A percentile compares a stretch with the other conserved stretches of the same genome.
These are phyloP conservation scores for Pempheris klunzingeri DNA, from an alignment of 2,797 vertebrate species.

Conservation along the genomic window DNA sequence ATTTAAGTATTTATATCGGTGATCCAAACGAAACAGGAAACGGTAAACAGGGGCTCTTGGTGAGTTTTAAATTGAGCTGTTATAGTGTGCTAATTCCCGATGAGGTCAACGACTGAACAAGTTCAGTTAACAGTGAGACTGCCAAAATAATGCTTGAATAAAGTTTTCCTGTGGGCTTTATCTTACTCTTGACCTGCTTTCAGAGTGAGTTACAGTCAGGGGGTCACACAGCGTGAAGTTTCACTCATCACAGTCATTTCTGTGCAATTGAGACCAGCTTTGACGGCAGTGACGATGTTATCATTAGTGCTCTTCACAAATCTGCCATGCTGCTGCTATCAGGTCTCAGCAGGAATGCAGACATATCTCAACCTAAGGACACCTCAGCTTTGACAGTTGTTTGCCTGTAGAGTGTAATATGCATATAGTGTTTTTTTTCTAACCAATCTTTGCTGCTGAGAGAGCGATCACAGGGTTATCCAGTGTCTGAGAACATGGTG, in stretches of 20 bases:
- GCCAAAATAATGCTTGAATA: constrained; percentile 12
- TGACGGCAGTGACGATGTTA: constrained; percentile 37
- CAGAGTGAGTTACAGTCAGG: constrained; percentile 22
- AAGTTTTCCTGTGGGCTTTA: constrained; percentile 12
- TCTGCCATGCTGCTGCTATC: constrained; percentile 15
- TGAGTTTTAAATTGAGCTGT: constrained; percentile 29
- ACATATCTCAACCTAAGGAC: not conserved
- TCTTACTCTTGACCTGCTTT: constrained; percentile 26
- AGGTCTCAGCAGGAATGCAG: constrained; percentile 22
- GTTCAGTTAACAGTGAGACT: not conserved
- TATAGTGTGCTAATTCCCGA: constrained; percentile 30
- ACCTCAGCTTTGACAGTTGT: constrained; percentile 11
- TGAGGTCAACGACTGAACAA: not conserved
- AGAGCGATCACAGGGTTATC: not conserved
- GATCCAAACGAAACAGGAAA: constrained; percentile 15
- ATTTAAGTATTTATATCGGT: constrained; percentile 33
- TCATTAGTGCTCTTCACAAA: constrained; percentile 31
- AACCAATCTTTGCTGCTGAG: constrained; percentile 2
- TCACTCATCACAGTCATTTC: constrained; percentile 35
- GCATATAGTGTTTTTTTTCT: constrained; percentile 9
- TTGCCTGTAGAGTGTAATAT: constrained; percentile 2
- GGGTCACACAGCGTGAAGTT: constrained; percentile 36
- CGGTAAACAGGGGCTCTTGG: constrained; percentile 24
- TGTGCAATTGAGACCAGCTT: constrained; percentile 27
- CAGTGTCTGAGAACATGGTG: constrained; percentile 7